A percentile compares a stretch with the other conserved stretches of the same genome.
phyloP scores from a whole-genome alignment of 2,797 vertebrate species.

The Anableps anableps region DNA sequence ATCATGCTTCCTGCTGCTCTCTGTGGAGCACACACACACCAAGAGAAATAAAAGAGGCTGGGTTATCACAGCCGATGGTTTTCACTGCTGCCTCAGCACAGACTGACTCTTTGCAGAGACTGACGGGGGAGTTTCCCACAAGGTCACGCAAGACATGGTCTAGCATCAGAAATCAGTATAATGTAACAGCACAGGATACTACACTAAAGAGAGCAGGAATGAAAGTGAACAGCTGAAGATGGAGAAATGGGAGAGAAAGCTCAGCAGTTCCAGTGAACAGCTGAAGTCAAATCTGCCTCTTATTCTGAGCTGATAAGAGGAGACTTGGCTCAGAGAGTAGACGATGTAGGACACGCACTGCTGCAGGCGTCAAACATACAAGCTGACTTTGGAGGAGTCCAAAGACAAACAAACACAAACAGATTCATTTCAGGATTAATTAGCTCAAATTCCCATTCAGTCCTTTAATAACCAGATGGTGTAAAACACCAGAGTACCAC shows the following conservation, averaged over 20 bases:
- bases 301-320: constrained; percentile 45
- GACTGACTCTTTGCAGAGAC: background rate
- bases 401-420: constrained; percentile 16
- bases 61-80: background rate
- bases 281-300: constrained; percentile 18
- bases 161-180: background rate
- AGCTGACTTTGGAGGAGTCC: constrained; percentile 23
- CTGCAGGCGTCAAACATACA: constrained; percentile 28
- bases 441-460: background rate
- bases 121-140: background rate
- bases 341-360: constrained; percentile 38
- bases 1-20: constrained; percentile 13
- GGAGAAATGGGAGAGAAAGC: background rate
- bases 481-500: background rate
- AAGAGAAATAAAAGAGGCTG: constrained; percentile 11
- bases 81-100: constrained; percentile 21
- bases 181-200: background rate
- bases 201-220: background rate
- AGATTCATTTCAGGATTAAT: constrained; percentile 4
- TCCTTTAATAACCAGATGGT: background rate
- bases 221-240: background rate
- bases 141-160: background rate
- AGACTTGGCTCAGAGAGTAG: constrained; percentile 26
- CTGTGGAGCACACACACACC: background rate
- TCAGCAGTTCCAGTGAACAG: background rate